Percentiles rank a stretch among this genome's conserved stretches.
phyloP scores from a whole-genome alignment of 2,113 vertebrate species.

The Eretmochelys imbricata region DNA sequence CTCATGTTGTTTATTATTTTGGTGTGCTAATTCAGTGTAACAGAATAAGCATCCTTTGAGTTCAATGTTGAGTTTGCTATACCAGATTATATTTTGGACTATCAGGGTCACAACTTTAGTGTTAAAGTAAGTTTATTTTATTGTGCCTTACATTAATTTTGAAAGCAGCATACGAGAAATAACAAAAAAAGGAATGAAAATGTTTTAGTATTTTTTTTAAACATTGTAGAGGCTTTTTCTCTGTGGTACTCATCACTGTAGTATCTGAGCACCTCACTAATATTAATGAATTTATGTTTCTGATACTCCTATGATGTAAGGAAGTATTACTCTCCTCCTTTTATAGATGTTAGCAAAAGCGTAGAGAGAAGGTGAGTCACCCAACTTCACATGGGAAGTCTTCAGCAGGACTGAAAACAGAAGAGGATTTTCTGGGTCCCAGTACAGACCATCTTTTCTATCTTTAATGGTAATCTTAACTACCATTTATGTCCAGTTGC shows the following conservation, averaged over 20 bases:
- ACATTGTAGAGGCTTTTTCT: background rate
- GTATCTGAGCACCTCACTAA: background rate
- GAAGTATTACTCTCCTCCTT: background rate
- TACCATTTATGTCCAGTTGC: background rate
- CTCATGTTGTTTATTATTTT: background rate
- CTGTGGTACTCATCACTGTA: background rate
- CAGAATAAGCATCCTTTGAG: background rate
- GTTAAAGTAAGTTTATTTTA: background rate
- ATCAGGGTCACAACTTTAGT: background rate
- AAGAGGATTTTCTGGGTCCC: background rate
- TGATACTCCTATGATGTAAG: background rate
- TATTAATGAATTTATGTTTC: background rate
- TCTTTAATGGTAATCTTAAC: background rate
- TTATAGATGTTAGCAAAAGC: background rate
- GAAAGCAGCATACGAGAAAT: background rate
- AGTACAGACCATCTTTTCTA: background rate
- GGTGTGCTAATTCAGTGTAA: background rate
- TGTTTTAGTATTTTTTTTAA: background rate
- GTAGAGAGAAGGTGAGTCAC: constrained; percentile 6
- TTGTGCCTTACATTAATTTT: background rate
- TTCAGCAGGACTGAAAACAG: background rate
- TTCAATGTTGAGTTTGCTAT: background rate
- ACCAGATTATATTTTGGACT: constrained; percentile 13
- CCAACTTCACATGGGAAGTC: background rate
- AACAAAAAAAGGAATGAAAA: background rate